A percentile compares a stretch with the other conserved stretches of the same genome.
Conservation (phyloP, 1,140 invertebrate species). For the Maniola jurtina region DNA sequence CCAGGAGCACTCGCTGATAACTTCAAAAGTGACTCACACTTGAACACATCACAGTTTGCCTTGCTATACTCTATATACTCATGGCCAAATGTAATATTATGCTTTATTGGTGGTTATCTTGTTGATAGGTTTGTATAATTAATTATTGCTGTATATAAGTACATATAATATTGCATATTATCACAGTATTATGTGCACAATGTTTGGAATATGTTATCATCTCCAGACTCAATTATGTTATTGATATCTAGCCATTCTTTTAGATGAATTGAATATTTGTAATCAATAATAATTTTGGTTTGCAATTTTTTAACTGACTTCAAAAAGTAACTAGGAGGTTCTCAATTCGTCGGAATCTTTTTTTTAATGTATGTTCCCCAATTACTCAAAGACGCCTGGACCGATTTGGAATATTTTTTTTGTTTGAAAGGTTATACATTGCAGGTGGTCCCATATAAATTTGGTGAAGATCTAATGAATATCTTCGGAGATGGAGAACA, state of each 20-base stretch:
- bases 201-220: background rate
- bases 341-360: no score
- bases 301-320: no score
- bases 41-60: constrained; percentile 91
- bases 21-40: constrained; percentile 89
- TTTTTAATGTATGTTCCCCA: no score
- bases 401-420: no score
- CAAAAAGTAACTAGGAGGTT: no score
- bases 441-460: no score
- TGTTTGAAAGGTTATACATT: no score
- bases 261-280: background rate
- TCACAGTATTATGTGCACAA: constrained; percentile 7
- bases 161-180: background rate
- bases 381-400: no score
- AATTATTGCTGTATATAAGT: background rate
- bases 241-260: background rate
- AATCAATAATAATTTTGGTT: no score
- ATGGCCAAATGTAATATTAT: constrained; percentile 98
- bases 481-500: no score
- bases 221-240: background rate
- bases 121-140: constrained; percentile 86
- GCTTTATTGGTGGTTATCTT: constrained; percentile 97
- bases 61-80: constrained; percentile 97
- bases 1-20: constrained; percentile 94
- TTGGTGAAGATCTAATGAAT: no score